Evolutionary conservation across 35 echinoderm and acorn worm species (phyloP), one percentile per base, ranked within the genome.

Genomic region (Eucidaris tribuloides): DNA sequence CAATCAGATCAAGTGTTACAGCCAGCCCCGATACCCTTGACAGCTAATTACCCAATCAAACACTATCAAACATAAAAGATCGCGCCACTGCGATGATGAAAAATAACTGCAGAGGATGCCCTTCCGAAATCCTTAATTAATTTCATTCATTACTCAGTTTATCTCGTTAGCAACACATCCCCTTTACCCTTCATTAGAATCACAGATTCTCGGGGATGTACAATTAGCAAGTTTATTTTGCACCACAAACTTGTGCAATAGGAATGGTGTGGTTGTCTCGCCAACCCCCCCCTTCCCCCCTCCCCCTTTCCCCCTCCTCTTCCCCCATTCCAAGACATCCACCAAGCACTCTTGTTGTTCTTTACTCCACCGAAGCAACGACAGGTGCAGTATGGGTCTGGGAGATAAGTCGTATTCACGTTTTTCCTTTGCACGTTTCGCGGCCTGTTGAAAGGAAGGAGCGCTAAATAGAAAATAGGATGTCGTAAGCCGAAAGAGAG

Each of bases 121-220:
- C 7, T 64, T 64, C 61, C 1, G 22, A 64, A 34, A 64, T 64
- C 25, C 61, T 64, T 64, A 64, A 64, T 64, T 64, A 64, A 64
- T 64, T 64, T 64, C 61, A 64, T 64, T 64, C 61, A 64, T 64
- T 64, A 64, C 61, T 17, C 3, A 14, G 61, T 64, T 64, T 64
- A 64, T 64, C 61, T 64, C 37, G 61, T 64, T 64, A 64, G 28
- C 61, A 14, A 5, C 22, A 32, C 29, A 64, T 64, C 61, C 61
- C 29, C 19, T 64, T 64, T 64, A 27, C 37, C 37, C 61, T 64
- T 64, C 61, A 32, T 64, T 64, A 64, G 37, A 32, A 32, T 64
- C 37, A 64, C 28, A 64, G 37, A 11, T 28, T 5, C 19, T 32
- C 28, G 37, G 37, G 61, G 61, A 64, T 64, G 61, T 33, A 30